These are phyloP conservation scores for Pavo muticus DNA, from an alignment of 2,113 vertebrate species.

Conservation along the genomic window DNA sequence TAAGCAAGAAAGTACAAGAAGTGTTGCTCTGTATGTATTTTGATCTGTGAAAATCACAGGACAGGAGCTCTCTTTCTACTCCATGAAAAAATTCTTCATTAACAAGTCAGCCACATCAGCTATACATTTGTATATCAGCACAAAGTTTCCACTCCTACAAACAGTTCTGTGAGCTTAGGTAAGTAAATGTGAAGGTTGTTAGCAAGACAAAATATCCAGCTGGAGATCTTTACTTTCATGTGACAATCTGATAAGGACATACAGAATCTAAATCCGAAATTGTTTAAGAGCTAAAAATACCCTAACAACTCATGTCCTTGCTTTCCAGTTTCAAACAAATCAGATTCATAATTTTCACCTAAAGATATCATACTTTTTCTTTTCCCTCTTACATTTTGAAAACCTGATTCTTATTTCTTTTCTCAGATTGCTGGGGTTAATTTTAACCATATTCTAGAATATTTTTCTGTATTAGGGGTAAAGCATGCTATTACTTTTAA, in stretches of 20 bases:
- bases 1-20: background rate
- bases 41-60: background rate
- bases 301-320: background rate
- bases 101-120: background rate
- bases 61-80: background rate
- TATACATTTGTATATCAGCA: background rate
- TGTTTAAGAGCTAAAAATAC: background rate
- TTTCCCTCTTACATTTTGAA: background rate
- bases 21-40: background rate
- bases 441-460: background rate
- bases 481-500: background rate
- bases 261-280: background rate
- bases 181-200: background rate
- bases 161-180: background rate
- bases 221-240: background rate
- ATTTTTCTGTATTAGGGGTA: conserved; percentile 4
- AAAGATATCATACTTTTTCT: background rate
- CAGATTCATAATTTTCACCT: background rate
- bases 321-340: background rate
- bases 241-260: background rate
- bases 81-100: background rate
- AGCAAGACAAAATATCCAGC: background rate
- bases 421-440: background rate
- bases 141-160: background rate
- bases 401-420: background rate